Evolutionary conservation across 2,113 vertebrate genomes (phyloP), one percentile per base, ranked within the genome.

Genomic region (Solea solea): DNA sequence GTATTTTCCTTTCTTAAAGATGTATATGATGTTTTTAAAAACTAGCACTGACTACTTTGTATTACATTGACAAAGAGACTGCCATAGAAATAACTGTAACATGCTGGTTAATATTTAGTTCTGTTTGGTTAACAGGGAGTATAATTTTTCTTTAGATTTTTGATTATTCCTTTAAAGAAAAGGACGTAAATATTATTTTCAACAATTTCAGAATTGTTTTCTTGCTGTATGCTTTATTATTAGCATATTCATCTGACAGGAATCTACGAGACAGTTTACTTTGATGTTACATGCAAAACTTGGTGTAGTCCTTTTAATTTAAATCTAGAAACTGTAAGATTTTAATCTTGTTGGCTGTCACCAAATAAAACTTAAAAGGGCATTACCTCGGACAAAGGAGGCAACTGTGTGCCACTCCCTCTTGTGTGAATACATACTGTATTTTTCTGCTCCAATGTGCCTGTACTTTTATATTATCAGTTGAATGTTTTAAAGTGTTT

Each of bases 361-460:
- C 83, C 85, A 78, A 78, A 82, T 61, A 54, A 50, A 68, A 72
- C 11, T 50, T 54, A 69, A 68, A 68, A 8, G 70, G 78, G 51
- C 81, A 80, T 88, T 91, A 91, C 84, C 86, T 87, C 78, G 76
- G 59, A 64, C 27, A 58, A 54, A 27, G 59, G 62, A n/a, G 76
- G 66, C 72, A 44, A n/a, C 72, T 72, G 39, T 49, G 56, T 64
- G 51, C 44, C 58, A 11, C 41, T 66, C 56, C 34, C 75, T 46
- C 60, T 50, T 74, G 41, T 86, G 72, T 83, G 65, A 76, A 76
- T 72, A 69, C 10, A 71, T 55, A 41, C 72, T 78, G 66, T 64
- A 78, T 68, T 61, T 73, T 64, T 71, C 45, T 58, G 58, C 53
- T 49, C 69, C 50, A 13, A 12, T 55, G 6, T 55, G 11, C 12